Conservation (phyloP, 2,888 invertebrate genomes). For the Euplexia lucipara region DNA sequence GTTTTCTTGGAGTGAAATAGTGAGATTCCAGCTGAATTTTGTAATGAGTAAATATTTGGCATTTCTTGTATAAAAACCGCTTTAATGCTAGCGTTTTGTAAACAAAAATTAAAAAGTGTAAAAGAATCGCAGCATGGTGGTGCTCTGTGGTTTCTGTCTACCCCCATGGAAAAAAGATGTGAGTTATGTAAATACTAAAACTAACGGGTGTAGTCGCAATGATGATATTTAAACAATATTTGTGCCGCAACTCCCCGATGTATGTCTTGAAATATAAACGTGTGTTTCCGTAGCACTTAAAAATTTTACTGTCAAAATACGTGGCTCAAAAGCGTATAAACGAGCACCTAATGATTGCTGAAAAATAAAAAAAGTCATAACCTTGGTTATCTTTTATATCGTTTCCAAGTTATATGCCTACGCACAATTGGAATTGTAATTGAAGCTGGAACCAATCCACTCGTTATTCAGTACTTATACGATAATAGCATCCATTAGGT, state of each 20-base stretch:
- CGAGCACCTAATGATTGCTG: slow-evolving; percentile 35
- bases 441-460: slow-evolving; percentile 67
- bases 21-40: slow-evolving; percentile 28
- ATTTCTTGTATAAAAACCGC: slow-evolving; percentile 11
- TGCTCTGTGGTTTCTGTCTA: no score
- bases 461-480: slow-evolving; percentile 64
- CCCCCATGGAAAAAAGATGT: no score
- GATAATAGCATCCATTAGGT: slow-evolving; percentile 64
- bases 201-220: no score
- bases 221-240: neutral
- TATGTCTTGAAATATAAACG: slow-evolving; percentile 1
- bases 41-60: slow-evolving; percentile 18
- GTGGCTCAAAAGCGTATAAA: slow-evolving; percentile 40
- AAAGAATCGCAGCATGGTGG: no score
- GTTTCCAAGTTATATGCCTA: slow-evolving; percentile 47
- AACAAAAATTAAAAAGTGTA: no score
- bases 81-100: slow-evolving; percentile 1
- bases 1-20: slow-evolving; percentile 40
- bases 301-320: slow-evolving; percentile 25
- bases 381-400: slow-evolving; percentile 41
- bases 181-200: no score
- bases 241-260: neutral
- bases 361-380: slow-evolving; percentile 55
- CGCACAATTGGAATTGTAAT: slow-evolving; percentile 57
- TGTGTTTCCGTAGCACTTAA: slow-evolving; percentile 17